phyloP scores from a whole-genome alignment of 2,113 vertebrate species.

The Callopanchax toddi region DNA sequence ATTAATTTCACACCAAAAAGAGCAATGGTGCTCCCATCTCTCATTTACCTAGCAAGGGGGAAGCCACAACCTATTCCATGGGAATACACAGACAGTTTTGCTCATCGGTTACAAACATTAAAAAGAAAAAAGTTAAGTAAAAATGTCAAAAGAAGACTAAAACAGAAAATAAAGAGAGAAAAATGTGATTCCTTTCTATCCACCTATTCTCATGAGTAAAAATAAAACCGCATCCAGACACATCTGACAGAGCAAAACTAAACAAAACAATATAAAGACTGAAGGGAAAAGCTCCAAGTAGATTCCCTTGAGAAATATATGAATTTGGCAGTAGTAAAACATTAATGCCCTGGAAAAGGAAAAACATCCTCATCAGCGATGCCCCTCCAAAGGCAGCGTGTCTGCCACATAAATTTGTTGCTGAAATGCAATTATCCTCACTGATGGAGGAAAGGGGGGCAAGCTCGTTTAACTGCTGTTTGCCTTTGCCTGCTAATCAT shows the following conservation, averaged over 20 bases:
- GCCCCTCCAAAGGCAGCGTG: conserved; percentile 22
- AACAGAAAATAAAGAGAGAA: conserved; percentile 19
- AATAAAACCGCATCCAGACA: conserved; percentile 6
- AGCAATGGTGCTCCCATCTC: conserved; percentile 24
- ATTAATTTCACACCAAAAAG: conserved; percentile 46
- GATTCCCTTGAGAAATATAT: conserved; percentile 29
- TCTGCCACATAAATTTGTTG: conserved; percentile 62
- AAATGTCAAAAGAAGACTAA: conserved; percentile 2
- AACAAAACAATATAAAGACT: background rate
- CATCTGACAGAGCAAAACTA: conserved; percentile 20
- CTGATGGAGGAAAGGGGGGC: conserved; percentile 42
- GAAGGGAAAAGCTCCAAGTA: background rate
- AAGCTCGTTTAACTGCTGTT: conserved; percentile 62
- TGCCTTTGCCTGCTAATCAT: conserved; percentile 68
- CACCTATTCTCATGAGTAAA: conserved; percentile 34
- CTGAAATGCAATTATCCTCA: conserved; percentile 68
- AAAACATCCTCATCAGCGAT: conserved; percentile 26
- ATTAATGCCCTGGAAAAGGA: conserved; percentile 13
- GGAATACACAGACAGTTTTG: conserved; percentile 36
- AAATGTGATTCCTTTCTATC: conserved; percentile 33
- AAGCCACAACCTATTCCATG: conserved; percentile 21
- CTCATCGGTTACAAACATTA: conserved; percentile 39
- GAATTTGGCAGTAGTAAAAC: conserved; percentile 28
- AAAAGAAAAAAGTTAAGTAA: conserved; percentile 12
- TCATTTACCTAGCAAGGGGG: conserved; percentile 32